A percentile compares a stretch with the other conserved stretches of the same genome.
These are phyloP conservation scores for Valencia hispanica DNA, from an alignment of 2,797 vertebrate species.

Conservation along the genomic window DNA sequence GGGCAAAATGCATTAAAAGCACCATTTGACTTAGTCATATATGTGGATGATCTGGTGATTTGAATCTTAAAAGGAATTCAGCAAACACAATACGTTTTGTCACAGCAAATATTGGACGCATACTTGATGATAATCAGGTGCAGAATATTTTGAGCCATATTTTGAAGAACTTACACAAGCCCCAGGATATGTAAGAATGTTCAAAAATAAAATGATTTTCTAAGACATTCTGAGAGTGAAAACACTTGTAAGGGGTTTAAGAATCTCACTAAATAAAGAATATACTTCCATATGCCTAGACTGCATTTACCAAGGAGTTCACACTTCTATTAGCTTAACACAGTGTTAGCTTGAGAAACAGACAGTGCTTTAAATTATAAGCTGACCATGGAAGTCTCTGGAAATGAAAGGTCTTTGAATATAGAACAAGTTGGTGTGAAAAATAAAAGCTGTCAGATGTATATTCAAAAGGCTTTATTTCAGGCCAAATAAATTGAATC, in stretches of 20 bases:
- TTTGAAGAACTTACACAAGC: not conserved
- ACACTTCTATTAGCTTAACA: not conserved
- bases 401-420: not conserved
- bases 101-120: too few species aligned
- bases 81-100: not conserved
- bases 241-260: not conserved
- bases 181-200: not conserved
- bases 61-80: not conserved
- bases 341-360: not conserved
- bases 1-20: not conserved
- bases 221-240: not conserved
- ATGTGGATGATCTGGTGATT: not conserved
- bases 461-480: conserved; percentile 18
- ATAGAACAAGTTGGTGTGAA: conserved; percentile 24
- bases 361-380: not conserved
- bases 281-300: not conserved
- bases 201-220: not conserved
- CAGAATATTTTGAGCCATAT: not conserved
- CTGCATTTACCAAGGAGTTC: not conserved
- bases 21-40: not conserved
- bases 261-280: not conserved
- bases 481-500: not conserved
- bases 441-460: conserved; percentile 20
- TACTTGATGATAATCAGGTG: not conserved
- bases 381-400: conserved; percentile 17